Conservation (phyloP, 2,113 vertebrate genomes). For the Trinectes maculatus region DNA sequence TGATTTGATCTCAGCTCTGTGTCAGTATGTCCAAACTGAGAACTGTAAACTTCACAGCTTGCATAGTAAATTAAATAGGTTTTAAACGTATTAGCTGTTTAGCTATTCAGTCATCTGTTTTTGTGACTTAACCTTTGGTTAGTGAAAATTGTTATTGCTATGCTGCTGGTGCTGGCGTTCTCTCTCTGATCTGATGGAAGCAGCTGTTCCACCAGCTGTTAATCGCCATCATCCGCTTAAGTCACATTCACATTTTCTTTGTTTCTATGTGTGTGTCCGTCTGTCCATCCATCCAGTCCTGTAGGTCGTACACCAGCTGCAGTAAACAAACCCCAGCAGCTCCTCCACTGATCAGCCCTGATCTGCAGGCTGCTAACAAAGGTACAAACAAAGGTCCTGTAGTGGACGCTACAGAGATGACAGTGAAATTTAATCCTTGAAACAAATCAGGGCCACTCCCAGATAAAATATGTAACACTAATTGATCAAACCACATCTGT, state of each 20-base stretch:
- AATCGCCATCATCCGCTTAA: too few species aligned
- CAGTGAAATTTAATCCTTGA: background rate
- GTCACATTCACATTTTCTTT: too few species aligned
- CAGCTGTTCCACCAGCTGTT: background rate
- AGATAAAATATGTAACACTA: background rate
- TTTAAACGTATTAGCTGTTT: too few species aligned
- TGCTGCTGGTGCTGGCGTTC: too few species aligned
- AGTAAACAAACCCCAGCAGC: slow-evolving; percentile 52
- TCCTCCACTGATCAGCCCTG: slow-evolving; percentile 73
- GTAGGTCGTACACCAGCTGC: slow-evolving; percentile 73
- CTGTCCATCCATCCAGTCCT: slow-evolving; percentile 71
- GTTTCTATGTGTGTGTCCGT: background rate
- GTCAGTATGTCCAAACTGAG: too few species aligned
- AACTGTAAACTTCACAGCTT: background rate
- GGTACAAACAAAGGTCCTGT: slow-evolving; percentile 71
- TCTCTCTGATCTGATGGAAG: background rate
- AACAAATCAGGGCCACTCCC: background rate
- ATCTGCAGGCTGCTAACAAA: slow-evolving; percentile 73
- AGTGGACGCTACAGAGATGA: background rate
- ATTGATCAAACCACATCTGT: too few species aligned
- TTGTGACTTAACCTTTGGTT: too few species aligned
- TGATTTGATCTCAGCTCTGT: background rate
- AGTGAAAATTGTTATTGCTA: too few species aligned
- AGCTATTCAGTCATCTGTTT: too few species aligned
- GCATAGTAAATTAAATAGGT: slow-evolving; percentile 11